Base-by-base conservation (phyloP, 1,140 invertebrate species). In the Hydropsyche tenuis region DNA sequence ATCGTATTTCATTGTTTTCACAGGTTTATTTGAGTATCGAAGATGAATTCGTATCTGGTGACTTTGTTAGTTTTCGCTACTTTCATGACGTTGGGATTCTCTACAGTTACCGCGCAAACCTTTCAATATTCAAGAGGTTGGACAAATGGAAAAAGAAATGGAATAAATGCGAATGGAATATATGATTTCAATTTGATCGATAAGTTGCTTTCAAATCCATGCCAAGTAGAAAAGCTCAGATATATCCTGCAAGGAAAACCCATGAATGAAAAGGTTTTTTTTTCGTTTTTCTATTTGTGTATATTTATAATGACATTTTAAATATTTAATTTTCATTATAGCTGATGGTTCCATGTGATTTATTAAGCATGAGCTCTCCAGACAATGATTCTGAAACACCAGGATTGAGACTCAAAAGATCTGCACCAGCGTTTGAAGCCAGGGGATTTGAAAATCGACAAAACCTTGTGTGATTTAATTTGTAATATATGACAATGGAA, bases 71-170 rank as follows among this genome's bases (percentile, higher is more conserved):
- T 74, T 12, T 22, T 77, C 46, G 68, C 53, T 1, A 65, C 60
- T 14, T 14, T 75, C 42, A 72, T 69, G 71, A 56, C 69, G 23
- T 69, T 84, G 30, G 78, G 81, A 7, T 69, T 85, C 23, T 76
- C 81, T 0, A 78, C 81, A 0, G 83, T 84, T 0, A 78, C 82
- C 0, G 85, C 85, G 3, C 91, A 92, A 81, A 92, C 89, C 0
- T 92, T 91, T 81, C 90, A 92, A 77, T 92, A 92, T 79, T 91
- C 89, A 42, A 82, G 88, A 0, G 91, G 90, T n/a, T 92, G 91
- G 91, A 91, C 89, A 37, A 91, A 91, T 78, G 90, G 90, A 2
- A 91, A 91, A 73, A 79, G 89, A 0, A 82, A 86, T n/a, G 80
- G 84, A 0, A 78, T 79, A 79, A 14, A 66, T 77, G 11, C 74